These are phyloP conservation scores for Pteropus rufus DNA, from an alignment of 2,797 vertebrate species.

Conservation along the genomic window DNA sequence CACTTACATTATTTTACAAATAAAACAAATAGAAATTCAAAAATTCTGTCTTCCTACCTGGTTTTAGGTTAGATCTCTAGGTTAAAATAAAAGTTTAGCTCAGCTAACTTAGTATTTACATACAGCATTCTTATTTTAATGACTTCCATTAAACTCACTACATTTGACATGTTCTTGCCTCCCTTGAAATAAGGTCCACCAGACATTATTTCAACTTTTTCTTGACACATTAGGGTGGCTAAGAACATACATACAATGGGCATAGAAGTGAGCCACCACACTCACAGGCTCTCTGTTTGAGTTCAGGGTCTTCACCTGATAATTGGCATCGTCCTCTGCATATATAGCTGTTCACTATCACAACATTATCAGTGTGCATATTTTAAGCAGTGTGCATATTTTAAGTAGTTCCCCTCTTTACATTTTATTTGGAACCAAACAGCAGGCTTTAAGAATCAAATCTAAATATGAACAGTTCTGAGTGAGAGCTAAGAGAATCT, in stretches of 20 bases:
- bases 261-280: neutral
- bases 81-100: slow-evolving; percentile 7
- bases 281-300: neutral
- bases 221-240: neutral
- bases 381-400: neutral
- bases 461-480: neutral
- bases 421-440: slow-evolving; percentile 29
- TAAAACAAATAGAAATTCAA: slow-evolving; percentile 1
- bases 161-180: neutral
- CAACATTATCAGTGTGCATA: neutral
- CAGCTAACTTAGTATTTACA: neutral
- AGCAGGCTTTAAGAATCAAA: slow-evolving; percentile 7
- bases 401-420: neutral
- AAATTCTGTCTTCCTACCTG: slow-evolving; percentile 22
- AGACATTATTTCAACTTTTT: slow-evolving; percentile 5
- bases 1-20: neutral
- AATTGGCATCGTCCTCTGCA: neutral
- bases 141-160: neutral
- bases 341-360: neutral
- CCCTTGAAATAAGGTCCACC: neutral
- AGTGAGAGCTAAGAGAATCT: neutral
- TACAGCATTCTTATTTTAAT: neutral
- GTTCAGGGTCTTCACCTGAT: neutral
- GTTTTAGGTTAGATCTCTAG: neutral
- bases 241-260: neutral